Conservation (phyloP, 1,140 invertebrate genomes). For the Hylyphantes graminicola region DNA sequence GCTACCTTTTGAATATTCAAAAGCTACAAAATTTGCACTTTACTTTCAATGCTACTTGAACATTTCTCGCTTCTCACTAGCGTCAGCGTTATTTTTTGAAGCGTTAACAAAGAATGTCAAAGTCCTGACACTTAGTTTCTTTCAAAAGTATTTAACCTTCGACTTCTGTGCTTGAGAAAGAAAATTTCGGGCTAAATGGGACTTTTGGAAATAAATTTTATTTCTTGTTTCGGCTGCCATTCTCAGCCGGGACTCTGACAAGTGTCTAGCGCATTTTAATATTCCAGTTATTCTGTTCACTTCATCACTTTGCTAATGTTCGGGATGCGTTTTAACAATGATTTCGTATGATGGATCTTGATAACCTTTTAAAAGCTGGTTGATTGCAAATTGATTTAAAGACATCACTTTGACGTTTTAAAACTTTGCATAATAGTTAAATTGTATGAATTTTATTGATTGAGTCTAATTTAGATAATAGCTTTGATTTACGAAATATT, state of each 20-base stretch:
- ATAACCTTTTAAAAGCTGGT: too few relatives aligned
- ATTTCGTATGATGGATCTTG: background rate
- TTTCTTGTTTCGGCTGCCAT: slow-evolving; percentile 37
- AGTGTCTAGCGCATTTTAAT: slow-evolving; percentile 33
- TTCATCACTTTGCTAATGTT: slow-evolving; percentile 24
- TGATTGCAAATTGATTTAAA: too few relatives aligned
- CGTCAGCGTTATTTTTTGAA: slow-evolving; percentile 57
- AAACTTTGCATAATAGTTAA: too few relatives aligned
- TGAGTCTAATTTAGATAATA: too few relatives aligned
- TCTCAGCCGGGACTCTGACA: slow-evolving; percentile 37
- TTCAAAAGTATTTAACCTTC: slow-evolving; percentile 59
- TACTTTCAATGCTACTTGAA: slow-evolving; percentile 41
- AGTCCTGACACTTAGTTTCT: slow-evolving; percentile 57
- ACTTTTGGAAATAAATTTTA: slow-evolving; percentile 50
- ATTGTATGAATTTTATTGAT: too few relatives aligned
- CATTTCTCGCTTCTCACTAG: slow-evolving; percentile 27
- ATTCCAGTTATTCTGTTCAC: slow-evolving; percentile 4
- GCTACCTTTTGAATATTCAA: slow-evolving; percentile 58
- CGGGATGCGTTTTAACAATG: slow-evolving; percentile 14
- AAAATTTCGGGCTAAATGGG: slow-evolving; percentile 48
- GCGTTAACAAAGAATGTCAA: slow-evolving; percentile 59
- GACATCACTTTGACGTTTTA: too few relatives aligned
- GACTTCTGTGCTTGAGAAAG: slow-evolving; percentile 48
- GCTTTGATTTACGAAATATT: too few relatives aligned
- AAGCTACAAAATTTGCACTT: slow-evolving; percentile 54